Conservation (phyloP, 2,113 vertebrate genomes). For the Oncorhynchus kisutch region DNA sequence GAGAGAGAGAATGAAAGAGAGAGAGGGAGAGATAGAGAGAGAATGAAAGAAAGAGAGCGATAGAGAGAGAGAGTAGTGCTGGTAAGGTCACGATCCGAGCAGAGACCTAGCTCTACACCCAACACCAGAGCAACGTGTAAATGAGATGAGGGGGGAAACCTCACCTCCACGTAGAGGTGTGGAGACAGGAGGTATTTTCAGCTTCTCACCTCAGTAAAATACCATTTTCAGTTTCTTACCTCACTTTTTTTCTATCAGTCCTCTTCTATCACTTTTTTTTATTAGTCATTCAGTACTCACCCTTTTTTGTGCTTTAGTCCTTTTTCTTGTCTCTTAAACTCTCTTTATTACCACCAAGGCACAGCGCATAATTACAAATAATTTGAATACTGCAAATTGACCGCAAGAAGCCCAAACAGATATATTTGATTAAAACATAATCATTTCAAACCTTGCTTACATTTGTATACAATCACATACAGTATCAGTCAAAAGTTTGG, state of each 20-base stretch:
- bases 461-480: too few relatives aligned
- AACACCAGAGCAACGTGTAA: not conserved
- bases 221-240: not conserved
- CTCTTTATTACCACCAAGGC: not conserved
- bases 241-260: not conserved
- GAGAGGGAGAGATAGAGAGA: too few relatives aligned
- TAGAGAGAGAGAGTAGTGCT: not conserved
- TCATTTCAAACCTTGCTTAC: too few relatives aligned
- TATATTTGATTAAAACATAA: too few relatives aligned
- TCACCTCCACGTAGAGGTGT: not conserved
- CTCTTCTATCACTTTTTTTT: too few relatives aligned
- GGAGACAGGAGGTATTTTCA: conserved; percentile 2
- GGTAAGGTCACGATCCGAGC: not conserved
- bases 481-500: too few relatives aligned
- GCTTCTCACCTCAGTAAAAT: not conserved
- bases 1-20: too few relatives aligned
- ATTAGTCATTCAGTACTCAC: too few relatives aligned
- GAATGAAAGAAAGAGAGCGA: not conserved
- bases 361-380: not conserved
- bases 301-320: not conserved
- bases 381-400: too few relatives aligned
- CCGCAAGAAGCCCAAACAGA: too few relatives aligned
- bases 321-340: not conserved
- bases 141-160: conserved; percentile 1
- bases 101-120: not conserved